Percentiles rank a stretch among this genome's conserved stretches.
Evolutionary conservation across 2,888 invertebrate genomes (phyloP).

Genomic region (Lithosia quadra): DNA sequence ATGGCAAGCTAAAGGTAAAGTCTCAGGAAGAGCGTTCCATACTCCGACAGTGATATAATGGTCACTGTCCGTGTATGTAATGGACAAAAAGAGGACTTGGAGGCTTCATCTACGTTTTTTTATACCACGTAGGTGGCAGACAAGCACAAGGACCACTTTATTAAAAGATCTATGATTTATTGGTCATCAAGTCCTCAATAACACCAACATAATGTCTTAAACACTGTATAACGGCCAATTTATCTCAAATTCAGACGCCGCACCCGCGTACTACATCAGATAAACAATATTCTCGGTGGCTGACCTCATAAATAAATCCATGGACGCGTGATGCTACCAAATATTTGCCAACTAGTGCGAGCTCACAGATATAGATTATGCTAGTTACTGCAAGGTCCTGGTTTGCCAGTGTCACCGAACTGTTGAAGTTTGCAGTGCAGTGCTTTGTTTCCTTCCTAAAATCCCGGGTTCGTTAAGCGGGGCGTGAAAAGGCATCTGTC

Average conservation of each 20-base stretch:
- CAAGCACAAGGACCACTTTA: too few relatives aligned
- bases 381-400: not conserved
- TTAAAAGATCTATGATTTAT: constrained; percentile 4
- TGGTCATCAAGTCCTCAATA: not conserved
- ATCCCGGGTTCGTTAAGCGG: too few relatives aligned
- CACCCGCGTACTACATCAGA: constrained; percentile 5
- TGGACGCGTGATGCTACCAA: constrained; percentile 15
- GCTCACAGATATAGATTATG: not conserved
- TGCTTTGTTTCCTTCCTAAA: too few relatives aligned
- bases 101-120: too few relatives aligned
- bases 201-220: constrained; percentile 8
- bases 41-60: too few relatives aligned
- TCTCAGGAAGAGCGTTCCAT: too few relatives aligned
- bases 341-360: constrained; percentile 18
- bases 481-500: too few relatives aligned
- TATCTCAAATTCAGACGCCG: constrained; percentile 8
- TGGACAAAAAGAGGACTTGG: too few relatives aligned
- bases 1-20: too few relatives aligned
- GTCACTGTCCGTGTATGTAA: too few relatives aligned
- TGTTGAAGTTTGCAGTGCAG: too few relatives aligned
- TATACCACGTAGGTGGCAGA: too few relatives aligned
- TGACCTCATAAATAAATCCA: constrained; percentile 37
- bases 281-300: constrained; percentile 31
- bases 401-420: not conserved
- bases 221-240: not conserved